These are phyloP conservation scores for Dendropsophus ebraccatus DNA, from an alignment of 2,113 vertebrate species.

Conservation along the genomic window DNA sequence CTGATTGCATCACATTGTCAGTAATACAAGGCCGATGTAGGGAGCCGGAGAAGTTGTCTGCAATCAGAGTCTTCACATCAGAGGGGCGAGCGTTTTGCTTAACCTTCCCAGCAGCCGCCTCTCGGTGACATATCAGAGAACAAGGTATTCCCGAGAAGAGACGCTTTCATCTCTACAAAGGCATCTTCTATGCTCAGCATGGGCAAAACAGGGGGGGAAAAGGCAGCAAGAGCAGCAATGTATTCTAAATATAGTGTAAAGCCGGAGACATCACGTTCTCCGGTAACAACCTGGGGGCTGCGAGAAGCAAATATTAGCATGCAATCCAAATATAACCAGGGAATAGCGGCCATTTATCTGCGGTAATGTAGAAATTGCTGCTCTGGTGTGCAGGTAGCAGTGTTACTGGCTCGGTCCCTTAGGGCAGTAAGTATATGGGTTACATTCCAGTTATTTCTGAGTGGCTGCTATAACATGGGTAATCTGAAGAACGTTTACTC, in stretches of 20 bases:
- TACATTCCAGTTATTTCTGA: no score
- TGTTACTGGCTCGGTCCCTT: background rate
- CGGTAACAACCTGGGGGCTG: background rate
- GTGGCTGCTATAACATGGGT: no score
- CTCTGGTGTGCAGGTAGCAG: background rate
- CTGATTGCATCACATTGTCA: background rate
- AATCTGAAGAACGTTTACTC: no score
- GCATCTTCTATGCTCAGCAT: slow-evolving; percentile 20
- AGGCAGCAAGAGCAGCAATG: background rate
- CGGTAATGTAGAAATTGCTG: background rate
- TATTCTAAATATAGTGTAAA: slow-evolving; percentile 25
- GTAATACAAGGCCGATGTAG: background rate
- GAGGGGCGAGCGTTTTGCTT: background rate
- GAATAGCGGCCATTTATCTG: background rate
- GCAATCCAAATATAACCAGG: background rate
- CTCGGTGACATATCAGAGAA: slow-evolving; percentile 1
- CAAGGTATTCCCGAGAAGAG: slow-evolving; percentile 11
- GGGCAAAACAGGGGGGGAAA: background rate
- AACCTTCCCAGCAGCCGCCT: background rate
- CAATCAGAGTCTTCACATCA: background rate
- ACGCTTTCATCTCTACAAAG: slow-evolving; percentile 29
- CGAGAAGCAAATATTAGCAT: slow-evolving; percentile 1
- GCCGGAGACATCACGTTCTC: background rate
- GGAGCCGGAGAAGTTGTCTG: background rate
- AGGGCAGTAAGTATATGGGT: no score